Evolutionary conservation across 2,113 vertebrate genomes (phyloP), one percentile per base, ranked within the genome.

Genomic region (Tragelaphus strepsiceros): DNA sequence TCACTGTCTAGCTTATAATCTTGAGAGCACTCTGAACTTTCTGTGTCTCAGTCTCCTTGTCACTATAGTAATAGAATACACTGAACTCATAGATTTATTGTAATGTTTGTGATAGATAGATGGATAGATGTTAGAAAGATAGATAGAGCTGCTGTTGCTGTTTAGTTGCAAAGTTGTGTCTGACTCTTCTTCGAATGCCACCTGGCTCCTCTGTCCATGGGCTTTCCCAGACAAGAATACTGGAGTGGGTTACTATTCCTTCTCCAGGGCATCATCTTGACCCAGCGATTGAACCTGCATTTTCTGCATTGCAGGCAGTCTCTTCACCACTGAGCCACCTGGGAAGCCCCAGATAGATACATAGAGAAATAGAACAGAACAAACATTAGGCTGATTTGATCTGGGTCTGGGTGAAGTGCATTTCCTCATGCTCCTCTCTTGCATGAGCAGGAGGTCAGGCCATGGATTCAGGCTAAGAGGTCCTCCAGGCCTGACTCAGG

Each of bases 251-350:
- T 77, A 22, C 71, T 24, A 3, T 77, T 77, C 12, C 35, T 77
- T 43, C 35, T 77, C 71, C 22, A 26, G 35, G 71, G 35, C 10
- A 26, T 77, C 71, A 26, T 43, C 35, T 14, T 2, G 6, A 43
- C 22, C 5, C 21, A 77, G 39, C 0, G 6, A 43, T 3, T 26
- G 22, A 77, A 26, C 71, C 21, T 43, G 21, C 0, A 0, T 77
- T 39, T 43, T 22, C 22, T 77, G 35, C 22, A 43, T 26, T 43
- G 71, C 71, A 74, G 22, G 35, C 35, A 74, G 21, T 7, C 39
- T 74, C 71, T 74, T 43, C 12, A 43, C 71, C 35, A 43, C 35
- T 43, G 71, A 39, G 35, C 22, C 35, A 77, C 2, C 35, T 43
- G 71, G 71, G 71, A 77, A 43, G 35, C 35, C 35, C 35, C n/a